Conservation (phyloP, 2,113 vertebrate species). For the Sylvicapra grimmia region DNA sequence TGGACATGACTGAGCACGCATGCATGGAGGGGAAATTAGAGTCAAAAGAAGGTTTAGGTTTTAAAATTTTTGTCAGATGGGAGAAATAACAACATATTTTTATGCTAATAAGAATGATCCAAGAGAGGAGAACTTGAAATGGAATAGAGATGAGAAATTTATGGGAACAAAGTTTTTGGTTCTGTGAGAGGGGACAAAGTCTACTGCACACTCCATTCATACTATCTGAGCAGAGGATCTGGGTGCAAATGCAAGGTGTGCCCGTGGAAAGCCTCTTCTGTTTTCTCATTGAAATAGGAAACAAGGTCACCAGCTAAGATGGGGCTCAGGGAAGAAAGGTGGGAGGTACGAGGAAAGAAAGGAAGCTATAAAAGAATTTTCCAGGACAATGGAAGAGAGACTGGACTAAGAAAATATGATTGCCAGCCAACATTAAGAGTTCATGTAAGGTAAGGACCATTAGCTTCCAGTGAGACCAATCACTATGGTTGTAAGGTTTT, state of each 20-base stretch:
- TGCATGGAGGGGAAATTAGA: neutral
- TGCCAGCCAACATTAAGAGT: neutral
- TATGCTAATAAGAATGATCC: neutral
- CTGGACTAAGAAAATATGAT: neutral
- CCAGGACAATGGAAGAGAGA: neutral
- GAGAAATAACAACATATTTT: neutral
- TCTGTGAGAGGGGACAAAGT: neutral
- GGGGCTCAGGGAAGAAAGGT: neutral
- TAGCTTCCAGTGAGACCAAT: neutral
- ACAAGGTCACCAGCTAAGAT: neutral
- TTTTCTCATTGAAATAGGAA: neutral
- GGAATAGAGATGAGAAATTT: neutral
- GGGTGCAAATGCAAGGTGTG: neutral
- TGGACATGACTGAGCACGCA: neutral
- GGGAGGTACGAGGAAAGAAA: neutral
- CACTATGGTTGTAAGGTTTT: neutral
- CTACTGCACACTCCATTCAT: neutral
- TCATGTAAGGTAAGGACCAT: neutral
- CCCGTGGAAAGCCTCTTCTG: neutral
- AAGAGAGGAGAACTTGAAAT: neutral
- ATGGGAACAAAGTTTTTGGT: neutral
- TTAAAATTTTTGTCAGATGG: neutral
- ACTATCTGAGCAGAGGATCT: neutral
- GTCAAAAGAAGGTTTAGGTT: neutral
- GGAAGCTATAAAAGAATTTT: neutral